A percentile compares a stretch with the other conserved stretches of the same genome.
Conservation (phyloP, 2,113 vertebrate genomes). For the Silurus meridionalis region DNA sequence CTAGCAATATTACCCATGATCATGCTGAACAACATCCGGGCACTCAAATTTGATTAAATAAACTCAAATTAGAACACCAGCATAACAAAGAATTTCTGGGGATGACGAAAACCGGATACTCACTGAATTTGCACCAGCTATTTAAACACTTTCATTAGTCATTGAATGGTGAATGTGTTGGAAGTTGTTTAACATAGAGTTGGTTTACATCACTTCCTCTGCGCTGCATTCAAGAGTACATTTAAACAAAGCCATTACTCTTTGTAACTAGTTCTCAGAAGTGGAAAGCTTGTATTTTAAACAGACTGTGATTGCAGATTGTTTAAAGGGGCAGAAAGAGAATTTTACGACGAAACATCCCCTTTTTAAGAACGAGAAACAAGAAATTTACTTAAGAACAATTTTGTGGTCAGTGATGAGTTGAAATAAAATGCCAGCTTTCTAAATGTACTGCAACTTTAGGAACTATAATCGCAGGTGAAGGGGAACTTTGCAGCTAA, state of each 20-base stretch:
- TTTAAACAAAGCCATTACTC: slow-evolving; percentile 23
- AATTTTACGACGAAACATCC: background rate
- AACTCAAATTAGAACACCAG: background rate
- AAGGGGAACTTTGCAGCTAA: background rate
- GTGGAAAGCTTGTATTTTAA: background rate
- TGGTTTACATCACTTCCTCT: background rate
- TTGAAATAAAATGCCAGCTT: background rate
- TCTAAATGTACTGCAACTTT: background rate
- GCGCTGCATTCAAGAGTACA: background rate
- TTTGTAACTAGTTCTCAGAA: background rate
- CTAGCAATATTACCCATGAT: background rate
- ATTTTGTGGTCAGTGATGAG: background rate
- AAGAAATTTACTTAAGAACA: slow-evolving; percentile 8
- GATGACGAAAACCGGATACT: background rate
- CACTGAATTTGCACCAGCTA: background rate
- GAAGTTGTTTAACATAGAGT: background rate
- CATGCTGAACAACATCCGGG: background rate
- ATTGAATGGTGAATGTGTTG: background rate
- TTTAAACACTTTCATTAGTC: background rate
- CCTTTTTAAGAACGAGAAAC: slow-evolving; percentile 15
- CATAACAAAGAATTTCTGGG: background rate
- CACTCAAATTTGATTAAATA: background rate
- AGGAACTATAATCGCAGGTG: background rate
- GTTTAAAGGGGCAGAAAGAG: background rate
- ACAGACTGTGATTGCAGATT: background rate